Evolutionary conservation across 2,113 vertebrate species (phyloP).

Genomic region (Lampris incognitus): DNA sequence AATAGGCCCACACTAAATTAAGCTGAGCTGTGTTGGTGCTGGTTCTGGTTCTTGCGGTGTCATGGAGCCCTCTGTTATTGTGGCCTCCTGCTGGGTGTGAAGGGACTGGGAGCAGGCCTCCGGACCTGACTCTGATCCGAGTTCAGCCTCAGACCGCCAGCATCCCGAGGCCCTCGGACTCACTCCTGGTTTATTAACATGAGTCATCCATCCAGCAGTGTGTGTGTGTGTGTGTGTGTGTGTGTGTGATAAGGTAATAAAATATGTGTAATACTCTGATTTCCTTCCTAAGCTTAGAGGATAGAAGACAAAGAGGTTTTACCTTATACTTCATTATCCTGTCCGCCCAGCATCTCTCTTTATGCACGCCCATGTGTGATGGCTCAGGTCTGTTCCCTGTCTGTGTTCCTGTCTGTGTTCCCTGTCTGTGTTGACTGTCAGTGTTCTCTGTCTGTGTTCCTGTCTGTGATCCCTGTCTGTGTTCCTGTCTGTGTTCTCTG

Average conservation of each 20-base stretch:
- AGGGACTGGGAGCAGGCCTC: slow-evolving; percentile 5
- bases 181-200: slow-evolving; percentile 3
- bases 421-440: not conserved
- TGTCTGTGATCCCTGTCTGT: not conserved
- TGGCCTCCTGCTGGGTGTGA: slow-evolving; percentile 30
- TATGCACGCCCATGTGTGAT: too few relatives aligned
- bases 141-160: not conserved
- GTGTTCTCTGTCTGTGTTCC: not conserved
- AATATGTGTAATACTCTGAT: too few relatives aligned
- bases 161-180: not conserved
- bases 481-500: not conserved
- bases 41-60: slow-evolving; percentile 40
- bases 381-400: slow-evolving; percentile 8
- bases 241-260: not conserved
- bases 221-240: not conserved
- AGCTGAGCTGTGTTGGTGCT: slow-evolving; percentile 33
- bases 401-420: slow-evolving; percentile 13
- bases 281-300: not conserved
- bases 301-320: not conserved
- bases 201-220: not conserved
- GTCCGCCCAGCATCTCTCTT: not conserved
- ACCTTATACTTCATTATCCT: not conserved
- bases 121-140: slow-evolving; percentile 20
- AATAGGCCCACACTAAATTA: slow-evolving; percentile 23
- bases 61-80: slow-evolving; percentile 33